These are phyloP conservation scores for Cossypha caffra DNA, from an alignment of 2,797 vertebrate species.

Conservation along the genomic window DNA sequence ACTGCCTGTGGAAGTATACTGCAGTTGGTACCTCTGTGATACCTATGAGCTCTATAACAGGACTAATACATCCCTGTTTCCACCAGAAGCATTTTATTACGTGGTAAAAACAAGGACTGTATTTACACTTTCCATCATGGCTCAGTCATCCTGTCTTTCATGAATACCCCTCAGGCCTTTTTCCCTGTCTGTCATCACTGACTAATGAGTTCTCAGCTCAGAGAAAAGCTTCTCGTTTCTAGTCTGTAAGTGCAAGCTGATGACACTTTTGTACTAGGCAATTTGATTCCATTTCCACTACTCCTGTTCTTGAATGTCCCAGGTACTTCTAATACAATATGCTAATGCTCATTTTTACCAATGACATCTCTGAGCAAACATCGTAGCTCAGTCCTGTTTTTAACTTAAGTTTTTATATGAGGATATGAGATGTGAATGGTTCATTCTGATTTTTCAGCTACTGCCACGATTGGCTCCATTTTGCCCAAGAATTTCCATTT, in stretches of 20 bases:
- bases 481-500: not conserved
- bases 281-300: constrained; percentile 1
- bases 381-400: not conserved
- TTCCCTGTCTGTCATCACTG: not conserved
- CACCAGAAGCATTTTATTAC: not conserved
- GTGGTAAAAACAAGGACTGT: not conserved
- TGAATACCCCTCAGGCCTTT: not conserved
- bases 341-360: not conserved
- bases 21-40: not conserved
- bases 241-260: not conserved
- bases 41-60: not conserved
- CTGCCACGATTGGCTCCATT: not conserved
- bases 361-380: not conserved
- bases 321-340: not conserved
- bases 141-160: not conserved
- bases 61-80: not conserved
- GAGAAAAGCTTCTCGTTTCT: not conserved
- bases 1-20: not conserved
- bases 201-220: constrained; percentile 13
- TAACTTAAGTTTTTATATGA: not conserved
- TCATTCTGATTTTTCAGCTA: not conserved
- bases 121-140: not conserved
- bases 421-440: not conserved
- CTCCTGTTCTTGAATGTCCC: not conserved
- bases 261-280: not conserved